Evolutionary conservation across 2,797 vertebrate species (phyloP).

Genomic region (Bucorvus abyssinicus): DNA sequence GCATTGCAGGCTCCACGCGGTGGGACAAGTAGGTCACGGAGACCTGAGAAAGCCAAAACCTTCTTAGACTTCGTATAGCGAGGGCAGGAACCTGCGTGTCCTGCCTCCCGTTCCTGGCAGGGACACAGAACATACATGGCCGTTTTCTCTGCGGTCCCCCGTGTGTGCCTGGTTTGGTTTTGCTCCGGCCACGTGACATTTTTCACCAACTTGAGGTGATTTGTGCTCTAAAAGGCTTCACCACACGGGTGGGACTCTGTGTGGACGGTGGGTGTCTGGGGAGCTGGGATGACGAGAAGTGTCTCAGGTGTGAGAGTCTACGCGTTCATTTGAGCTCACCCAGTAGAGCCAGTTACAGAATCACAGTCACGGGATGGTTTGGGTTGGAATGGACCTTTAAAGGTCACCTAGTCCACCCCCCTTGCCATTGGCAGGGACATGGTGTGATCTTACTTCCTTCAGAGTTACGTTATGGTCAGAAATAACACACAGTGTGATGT

Average conservation of each 20-base stretch:
- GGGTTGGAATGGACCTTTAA: background rate
- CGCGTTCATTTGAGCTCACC: background rate
- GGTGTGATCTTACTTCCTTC: background rate
- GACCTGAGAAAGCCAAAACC: background rate
- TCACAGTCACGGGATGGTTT: background rate
- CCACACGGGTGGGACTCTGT: background rate
- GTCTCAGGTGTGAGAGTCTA: background rate
- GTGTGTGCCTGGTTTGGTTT: background rate
- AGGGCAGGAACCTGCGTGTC: background rate
- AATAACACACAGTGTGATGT: background rate
- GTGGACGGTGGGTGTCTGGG: background rate
- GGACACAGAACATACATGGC: background rate
- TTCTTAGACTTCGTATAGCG: background rate
- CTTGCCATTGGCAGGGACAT: background rate
- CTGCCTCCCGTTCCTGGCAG: background rate
- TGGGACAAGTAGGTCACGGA: background rate
- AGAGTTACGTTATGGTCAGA: background rate
- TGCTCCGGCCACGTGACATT: background rate
- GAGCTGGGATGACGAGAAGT: background rate
- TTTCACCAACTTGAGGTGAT: background rate
- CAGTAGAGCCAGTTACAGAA: background rate
- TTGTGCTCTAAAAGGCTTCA: background rate
- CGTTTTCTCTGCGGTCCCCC: background rate
- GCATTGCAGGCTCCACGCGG: background rate
- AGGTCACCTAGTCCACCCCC: background rate